Conservation (phyloP, 2,797 vertebrate species). For the Onychomys arenicola region DNA sequence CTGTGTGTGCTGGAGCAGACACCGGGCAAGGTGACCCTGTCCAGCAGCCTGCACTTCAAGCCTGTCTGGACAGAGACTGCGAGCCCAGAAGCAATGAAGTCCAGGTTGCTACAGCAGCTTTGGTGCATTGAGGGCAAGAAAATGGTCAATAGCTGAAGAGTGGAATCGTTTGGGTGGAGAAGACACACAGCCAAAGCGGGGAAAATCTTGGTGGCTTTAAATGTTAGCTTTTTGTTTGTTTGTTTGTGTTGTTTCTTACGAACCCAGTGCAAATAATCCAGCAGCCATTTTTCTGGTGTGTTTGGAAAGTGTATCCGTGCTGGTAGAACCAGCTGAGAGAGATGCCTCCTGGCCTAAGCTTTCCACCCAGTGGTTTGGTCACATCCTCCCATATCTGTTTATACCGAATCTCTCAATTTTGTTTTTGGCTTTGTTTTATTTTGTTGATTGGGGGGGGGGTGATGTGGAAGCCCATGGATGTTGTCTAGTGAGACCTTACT, state of each 20-base stretch:
- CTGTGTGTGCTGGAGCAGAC: background rate
- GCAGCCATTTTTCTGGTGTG: background rate
- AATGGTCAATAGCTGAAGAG: background rate
- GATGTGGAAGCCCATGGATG: no score
- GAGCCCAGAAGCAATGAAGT: background rate
- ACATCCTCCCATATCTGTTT: background rate
- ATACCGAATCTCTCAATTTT: background rate
- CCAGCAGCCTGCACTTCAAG: background rate
- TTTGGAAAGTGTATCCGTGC: background rate
- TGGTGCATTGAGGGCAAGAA: background rate
- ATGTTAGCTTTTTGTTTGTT: background rate
- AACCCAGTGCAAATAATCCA: background rate
- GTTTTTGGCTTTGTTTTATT: background rate
- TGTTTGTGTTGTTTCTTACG: background rate
- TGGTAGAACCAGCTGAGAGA: background rate
- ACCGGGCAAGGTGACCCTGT: background rate
- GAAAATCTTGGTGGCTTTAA: background rate
- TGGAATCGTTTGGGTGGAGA: background rate
- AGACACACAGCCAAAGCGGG: background rate
- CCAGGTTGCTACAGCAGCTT: background rate
- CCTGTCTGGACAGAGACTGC: background rate
- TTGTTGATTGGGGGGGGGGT: background rate
- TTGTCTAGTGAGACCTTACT: no score
- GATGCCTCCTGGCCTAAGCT: background rate
- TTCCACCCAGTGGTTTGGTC: background rate